These are phyloP conservation scores for Sphecodes monilicornis DNA, from an alignment of 2,888 invertebrate species.

Conservation along the genomic window DNA sequence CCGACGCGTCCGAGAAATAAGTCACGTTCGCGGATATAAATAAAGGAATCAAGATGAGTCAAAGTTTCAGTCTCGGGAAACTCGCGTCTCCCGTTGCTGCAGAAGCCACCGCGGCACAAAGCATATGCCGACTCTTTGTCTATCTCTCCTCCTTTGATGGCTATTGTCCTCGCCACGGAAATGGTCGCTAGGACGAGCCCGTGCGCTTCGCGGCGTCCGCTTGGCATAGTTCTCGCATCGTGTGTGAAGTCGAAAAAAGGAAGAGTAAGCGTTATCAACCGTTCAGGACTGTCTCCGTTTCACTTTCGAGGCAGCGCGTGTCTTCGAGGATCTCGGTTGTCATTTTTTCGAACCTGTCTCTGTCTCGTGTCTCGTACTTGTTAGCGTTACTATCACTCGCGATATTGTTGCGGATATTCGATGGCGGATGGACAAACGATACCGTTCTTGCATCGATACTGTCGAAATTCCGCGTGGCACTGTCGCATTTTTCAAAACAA, in stretches of 20 bases:
- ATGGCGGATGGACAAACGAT: neutral
- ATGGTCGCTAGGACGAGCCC: constrained; percentile 14
- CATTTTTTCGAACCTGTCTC: constrained; percentile 31
- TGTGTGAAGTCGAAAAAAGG: neutral
- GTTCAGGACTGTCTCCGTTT: constrained; percentile 33
- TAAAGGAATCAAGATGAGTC: neutral
- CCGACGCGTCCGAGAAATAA: neutral
- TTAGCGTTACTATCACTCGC: constrained; percentile 30
- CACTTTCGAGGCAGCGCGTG: constrained; percentile 40
- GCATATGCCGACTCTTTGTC: constrained; percentile 64
- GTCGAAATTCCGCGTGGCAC: constrained; percentile 50
- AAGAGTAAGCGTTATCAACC: neutral
- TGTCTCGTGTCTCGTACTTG: neutral
- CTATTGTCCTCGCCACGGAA: constrained; percentile 40
- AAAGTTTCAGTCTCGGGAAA: neutral
- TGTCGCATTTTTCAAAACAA: constrained; percentile 66
- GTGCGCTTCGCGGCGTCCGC: neutral
- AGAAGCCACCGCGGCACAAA: constrained; percentile 29
- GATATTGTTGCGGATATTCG: neutral
- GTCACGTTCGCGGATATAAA: neutral
- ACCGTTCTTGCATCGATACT: constrained; percentile 49
- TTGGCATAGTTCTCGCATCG: neutral
- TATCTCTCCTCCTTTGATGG: constrained; percentile 32
- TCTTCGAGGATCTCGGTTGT: constrained; percentile 33
- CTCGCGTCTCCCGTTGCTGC: neutral